phyloP scores from a whole-genome alignment of 1,140 invertebrate species.

The Cotesia typhae region DNA sequence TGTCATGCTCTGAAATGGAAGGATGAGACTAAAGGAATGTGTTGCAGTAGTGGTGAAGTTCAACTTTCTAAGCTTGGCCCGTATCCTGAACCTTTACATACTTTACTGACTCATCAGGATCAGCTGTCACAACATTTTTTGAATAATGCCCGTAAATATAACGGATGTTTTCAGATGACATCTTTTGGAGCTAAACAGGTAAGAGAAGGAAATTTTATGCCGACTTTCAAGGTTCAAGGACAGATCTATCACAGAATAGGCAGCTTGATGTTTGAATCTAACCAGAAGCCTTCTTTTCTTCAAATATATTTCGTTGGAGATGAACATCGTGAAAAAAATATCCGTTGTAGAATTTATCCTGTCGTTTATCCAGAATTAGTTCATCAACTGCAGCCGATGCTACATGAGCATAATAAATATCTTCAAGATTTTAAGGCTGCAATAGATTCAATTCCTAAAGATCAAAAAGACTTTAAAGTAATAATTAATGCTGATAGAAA shows the following conservation, averaged over 20 bases:
- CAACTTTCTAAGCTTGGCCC: constrained; percentile 7
- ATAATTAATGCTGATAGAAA: constrained; percentile 45
- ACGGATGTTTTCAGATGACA: neutral
- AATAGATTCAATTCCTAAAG: neutral
- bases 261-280: neutral
- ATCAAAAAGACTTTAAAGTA: neutral
- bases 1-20: no score
- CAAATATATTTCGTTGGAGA: no score
- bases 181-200: constrained; percentile 28
- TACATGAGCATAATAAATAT: neutral
- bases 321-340: no score
- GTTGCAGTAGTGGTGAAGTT: constrained; percentile 19
- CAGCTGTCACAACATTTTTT: constrained; percentile 14
- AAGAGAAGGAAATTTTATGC: neutral
- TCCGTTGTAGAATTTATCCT: no score
- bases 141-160: no score
- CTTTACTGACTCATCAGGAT: constrained; percentile 5
- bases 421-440: constrained; percentile 8
- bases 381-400: no score
- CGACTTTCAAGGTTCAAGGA: no score
- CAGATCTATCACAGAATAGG: neutral
- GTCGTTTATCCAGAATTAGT: no score
- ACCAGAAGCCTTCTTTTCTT: constrained; percentile 25
- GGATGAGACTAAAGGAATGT: constrained; percentile 4
- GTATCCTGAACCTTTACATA: neutral